Evolutionary conservation across 2,113 vertebrate species (phyloP), one percentile per base, ranked within the genome.

Genomic region (Callocephalon fimbriatum): DNA sequence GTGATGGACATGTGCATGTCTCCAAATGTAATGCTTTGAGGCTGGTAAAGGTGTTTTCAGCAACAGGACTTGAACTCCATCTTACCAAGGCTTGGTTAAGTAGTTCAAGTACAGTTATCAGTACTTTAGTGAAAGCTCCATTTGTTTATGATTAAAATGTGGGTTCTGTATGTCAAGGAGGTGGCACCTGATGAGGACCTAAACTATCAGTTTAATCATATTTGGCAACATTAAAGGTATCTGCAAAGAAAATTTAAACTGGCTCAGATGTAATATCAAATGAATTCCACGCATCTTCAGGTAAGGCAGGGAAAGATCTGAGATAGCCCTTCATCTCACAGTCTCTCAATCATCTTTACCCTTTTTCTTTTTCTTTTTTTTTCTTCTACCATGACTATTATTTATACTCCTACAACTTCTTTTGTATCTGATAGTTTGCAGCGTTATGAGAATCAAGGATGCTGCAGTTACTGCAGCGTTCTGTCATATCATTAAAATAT

Each of bases 61-160:
- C 22, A 81, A 8, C 1, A 71, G 15, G 16, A 79, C 35, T 53
- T 94, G 29, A 91, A 73, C 37, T 86, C 44, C 17, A n/a, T 87
- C 54, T 88, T 75, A 61, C 12, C 18, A 61, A 78, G 27, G 37
- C 8, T n/a, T 74, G 37, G 42, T 88, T 78, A 71, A 50, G 25
- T 65, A 74, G 58, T 65, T 66, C 2, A 17, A 94, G 38, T 38
- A 71, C 22, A 75, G 74, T 82, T 92, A 80, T 56, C 66, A 66
- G 44, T 58, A 82, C 51, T 94, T 94, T 6, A 5, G 17, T 53
- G 77, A 96, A 95, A 85, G 65, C 25, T 68, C 47, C 54, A 40
- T 96, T 96, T 95, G 66, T 47, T 96, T 71, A 83, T 73, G 56
- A 78, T 95, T 95, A 96, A 88, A 91, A 95, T 78, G 62, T 76